Conservation (phyloP, 2,888 invertebrate species). For the Baronia brevicornis region DNA sequence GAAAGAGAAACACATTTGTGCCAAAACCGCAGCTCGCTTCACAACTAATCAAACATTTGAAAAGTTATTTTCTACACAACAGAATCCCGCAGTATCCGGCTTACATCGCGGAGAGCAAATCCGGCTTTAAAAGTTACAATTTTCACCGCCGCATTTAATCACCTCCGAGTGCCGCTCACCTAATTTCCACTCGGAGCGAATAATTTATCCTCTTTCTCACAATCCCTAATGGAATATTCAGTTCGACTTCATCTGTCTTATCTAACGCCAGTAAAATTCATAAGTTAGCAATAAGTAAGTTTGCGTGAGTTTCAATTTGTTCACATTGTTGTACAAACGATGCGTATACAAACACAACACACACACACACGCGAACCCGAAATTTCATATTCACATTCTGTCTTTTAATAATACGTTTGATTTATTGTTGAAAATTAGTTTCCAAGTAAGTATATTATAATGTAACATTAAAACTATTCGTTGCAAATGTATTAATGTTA, state of each 20-base stretch:
- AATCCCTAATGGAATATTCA: constrained; percentile 34
- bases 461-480: too few relatives aligned
- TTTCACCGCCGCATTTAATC: constrained; percentile 31
- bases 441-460: too few relatives aligned
- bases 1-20: too few relatives aligned
- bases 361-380: too few relatives aligned
- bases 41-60: constrained; percentile 12
- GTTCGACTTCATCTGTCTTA: constrained; percentile 26
- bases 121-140: constrained; percentile 28
- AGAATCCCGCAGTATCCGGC: constrained; percentile 1
- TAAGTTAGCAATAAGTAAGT: constrained; percentile 60
- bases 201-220: constrained; percentile 32
- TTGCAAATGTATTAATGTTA: too few relatives aligned
- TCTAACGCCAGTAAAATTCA: constrained; percentile 41
- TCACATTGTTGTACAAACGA: too few relatives aligned
- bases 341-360: too few relatives aligned
- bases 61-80: neutral
- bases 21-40: too few relatives aligned
- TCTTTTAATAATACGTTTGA: too few relatives aligned
- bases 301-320: constrained; percentile 24
- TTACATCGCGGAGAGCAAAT: constrained; percentile 18
- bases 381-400: too few relatives aligned
- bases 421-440: too few relatives aligned
- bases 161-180: constrained; percentile 30
- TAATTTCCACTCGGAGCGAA: constrained; percentile 29